Conservation (phyloP, 1,140 invertebrate genomes). For the Penaeus chinensis region DNA sequence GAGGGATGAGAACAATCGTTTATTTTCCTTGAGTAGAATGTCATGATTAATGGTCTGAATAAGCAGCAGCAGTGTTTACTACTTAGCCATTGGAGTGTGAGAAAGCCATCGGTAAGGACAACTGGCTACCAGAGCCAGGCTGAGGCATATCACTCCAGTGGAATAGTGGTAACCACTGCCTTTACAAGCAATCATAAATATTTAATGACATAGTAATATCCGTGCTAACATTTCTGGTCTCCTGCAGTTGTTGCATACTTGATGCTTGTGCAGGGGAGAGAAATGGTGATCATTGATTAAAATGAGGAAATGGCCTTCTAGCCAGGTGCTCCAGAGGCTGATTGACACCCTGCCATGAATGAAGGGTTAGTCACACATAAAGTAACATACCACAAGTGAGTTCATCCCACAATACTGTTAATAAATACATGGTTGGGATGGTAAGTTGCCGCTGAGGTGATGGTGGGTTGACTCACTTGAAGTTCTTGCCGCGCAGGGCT, state of each 20-base stretch:
- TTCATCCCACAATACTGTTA: slow-evolving; percentile 53
- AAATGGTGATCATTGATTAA: slow-evolving; percentile 43
- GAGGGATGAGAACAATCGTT: slow-evolving; percentile 46
- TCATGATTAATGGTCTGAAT: slow-evolving; percentile 51
- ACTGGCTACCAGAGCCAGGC: slow-evolving; percentile 47
- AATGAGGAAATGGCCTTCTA: slow-evolving; percentile 29
- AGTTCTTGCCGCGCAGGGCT: slow-evolving; percentile 63
- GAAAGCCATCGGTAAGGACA: slow-evolving; percentile 40
- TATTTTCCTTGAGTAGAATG: slow-evolving; percentile 55
- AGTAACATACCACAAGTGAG: slow-evolving; percentile 48
- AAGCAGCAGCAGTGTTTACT: slow-evolving; percentile 53
- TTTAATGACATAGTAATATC: slow-evolving; percentile 37
- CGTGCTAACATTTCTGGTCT: slow-evolving; percentile 57
- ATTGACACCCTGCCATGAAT: slow-evolving; percentile 60
- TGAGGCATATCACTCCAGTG: slow-evolving; percentile 46
- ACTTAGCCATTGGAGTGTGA: slow-evolving; percentile 42
- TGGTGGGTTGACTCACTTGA: slow-evolving; percentile 63
- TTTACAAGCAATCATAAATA: slow-evolving; percentile 38
- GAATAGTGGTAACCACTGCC: slow-evolving; percentile 55
- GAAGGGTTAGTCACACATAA: slow-evolving; percentile 59
- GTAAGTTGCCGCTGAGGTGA: slow-evolving; percentile 39
- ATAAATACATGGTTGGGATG: slow-evolving; percentile 45
- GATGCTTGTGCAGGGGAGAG: slow-evolving; percentile 58
- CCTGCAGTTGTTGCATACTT: slow-evolving; percentile 59
- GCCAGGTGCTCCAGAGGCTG: slow-evolving; percentile 48